These are phyloP conservation scores for Nymphalis io DNA, from an alignment of 1,140 invertebrate species.

Conservation along the genomic window DNA sequence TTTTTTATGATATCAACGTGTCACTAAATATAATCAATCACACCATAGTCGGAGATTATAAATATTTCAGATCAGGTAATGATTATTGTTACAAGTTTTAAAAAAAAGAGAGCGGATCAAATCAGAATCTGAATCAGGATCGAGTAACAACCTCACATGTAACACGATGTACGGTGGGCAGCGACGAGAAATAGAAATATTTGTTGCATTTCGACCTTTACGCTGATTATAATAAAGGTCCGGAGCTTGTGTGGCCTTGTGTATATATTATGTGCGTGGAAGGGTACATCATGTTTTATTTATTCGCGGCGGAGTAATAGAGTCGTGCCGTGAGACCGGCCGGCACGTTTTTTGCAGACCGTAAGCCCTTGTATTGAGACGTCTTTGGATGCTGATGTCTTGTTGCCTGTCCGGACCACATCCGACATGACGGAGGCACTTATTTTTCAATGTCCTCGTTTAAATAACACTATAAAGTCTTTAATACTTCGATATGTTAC, in stretches of 20 bases:
- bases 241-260: slow-evolving; percentile 30
- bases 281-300: slow-evolving; percentile 80
- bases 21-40: slow-evolving; percentile 13
- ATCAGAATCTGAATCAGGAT: slow-evolving; percentile 70
- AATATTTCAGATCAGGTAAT: slow-evolving; percentile 34
- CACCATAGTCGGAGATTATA: slow-evolving; percentile 32
- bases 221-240: slow-evolving; percentile 36
- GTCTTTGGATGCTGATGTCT: slow-evolving; percentile 77
- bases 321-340: slow-evolving; percentile 77
- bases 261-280: slow-evolving; percentile 72
- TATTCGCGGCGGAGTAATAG: slow-evolving; percentile 77
- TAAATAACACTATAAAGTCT: slow-evolving; percentile 20
- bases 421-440: slow-evolving; percentile 70
- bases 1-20: slow-evolving; percentile 3
- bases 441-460: slow-evolving; percentile 56
- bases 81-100: slow-evolving; percentile 37
- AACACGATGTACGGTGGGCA: slow-evolving; percentile 42
- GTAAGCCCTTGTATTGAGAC: slow-evolving; percentile 74
- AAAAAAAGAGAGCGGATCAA: slow-evolving; percentile 51
- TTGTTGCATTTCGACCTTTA: slow-evolving; percentile 31
- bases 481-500: not conserved
- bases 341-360: slow-evolving; percentile 73
- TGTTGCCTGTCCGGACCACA: slow-evolving; percentile 72
- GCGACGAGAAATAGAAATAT: slow-evolving; percentile 6
- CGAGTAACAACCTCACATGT: slow-evolving; percentile 65